Base-by-base conservation (phyloP, 2,113 vertebrate species). In the Leptodactylus fuscus region DNA sequence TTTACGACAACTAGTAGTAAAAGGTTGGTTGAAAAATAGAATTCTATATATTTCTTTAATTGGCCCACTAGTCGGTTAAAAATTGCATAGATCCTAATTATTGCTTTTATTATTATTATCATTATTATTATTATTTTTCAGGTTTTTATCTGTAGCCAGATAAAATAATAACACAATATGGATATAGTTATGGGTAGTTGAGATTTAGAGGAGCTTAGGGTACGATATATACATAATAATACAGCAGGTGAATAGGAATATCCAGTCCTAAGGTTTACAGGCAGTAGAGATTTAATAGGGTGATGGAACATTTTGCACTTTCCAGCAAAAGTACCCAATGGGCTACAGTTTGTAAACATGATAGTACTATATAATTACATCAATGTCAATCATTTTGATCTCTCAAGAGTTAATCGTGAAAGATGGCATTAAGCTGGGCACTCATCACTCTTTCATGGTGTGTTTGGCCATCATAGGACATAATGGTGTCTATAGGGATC, bases 11-110 rank as follows among this genome's bases (percentile, higher is more conserved):
- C 92, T 93, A 94, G 95, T 96, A 96, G 94, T 93, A 96, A 95
- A 96, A 96, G 92, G 95, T 92, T 92, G 94, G 93, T 96, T 95
- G 95, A 97, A 97, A 97, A 97, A 97, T 96, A 97, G 91, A 97
- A 92, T 95, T 90, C 95, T 94, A 94, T 96, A 95, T 95, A 93
- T 95, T 94, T 95, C 94, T 95, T 94, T 93, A 94, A 95, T 95
- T 95, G 96, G 95, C 96, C 95, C 92, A 94, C 91, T 92, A 93
- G 94, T 94, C 91, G 93, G 94, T 96, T 94, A 95, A 96, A 96
- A 96, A 97, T 97, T 97, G 96, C 96, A 97, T 97, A 97, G 96
- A 95, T 97, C 95, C 96, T 96, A 96, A 97, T 97, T 97, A 97
- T 97, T 97, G 96, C 96, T 97, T 80, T 90, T 95, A 94, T 94